Evolutionary conservation across 1,140 invertebrate species (phyloP), one percentile per base, ranked within the genome.

Genomic region (Diprion similis): DNA sequence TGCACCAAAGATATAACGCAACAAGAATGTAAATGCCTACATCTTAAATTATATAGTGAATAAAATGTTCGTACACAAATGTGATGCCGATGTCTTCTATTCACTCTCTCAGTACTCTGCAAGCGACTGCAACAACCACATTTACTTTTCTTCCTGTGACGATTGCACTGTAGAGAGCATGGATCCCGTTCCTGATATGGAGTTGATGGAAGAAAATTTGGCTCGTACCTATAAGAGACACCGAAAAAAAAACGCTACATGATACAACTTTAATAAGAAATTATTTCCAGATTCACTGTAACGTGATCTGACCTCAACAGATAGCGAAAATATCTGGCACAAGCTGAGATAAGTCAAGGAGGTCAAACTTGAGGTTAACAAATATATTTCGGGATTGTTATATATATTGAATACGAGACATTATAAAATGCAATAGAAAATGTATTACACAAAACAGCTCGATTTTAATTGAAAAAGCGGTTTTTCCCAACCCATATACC

Each of bases 151-250:
- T 10, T 10, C 15, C 45, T 73, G 19, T 68, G 45, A 19, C 48
- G 46, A 10, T 47, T 18, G 13, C 45, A 1, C 9, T 51, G 65
- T 10, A 68, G 64, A 8, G 15, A 71, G 18, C 17, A 37, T 13
- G 68, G 10, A 17, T 68, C 65, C n/a, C 46, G 69, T 24, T 75
- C 70, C 46, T 72, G 37, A 59, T 67, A 59, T 13, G 48, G 4
- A 66, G 70, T 68, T 10, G 18, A 17, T 17, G 4, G 18, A n/a
- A 67, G 19, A 64, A 17, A 65, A 70, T 75, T 72, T 19, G 46
- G 70, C 24, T 72, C 74, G 37, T 72, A 75, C 69, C 74, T 75
- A 46, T 45, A 72, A 37, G 19, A 4, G 51, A 59, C 51, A 59
- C 6, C 6, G 9, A 15, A 15, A 17, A 9, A 0, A 59, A 59